Base-by-base conservation (phyloP, 2,888 invertebrate species). In the Ormyrus labotus region DNA sequence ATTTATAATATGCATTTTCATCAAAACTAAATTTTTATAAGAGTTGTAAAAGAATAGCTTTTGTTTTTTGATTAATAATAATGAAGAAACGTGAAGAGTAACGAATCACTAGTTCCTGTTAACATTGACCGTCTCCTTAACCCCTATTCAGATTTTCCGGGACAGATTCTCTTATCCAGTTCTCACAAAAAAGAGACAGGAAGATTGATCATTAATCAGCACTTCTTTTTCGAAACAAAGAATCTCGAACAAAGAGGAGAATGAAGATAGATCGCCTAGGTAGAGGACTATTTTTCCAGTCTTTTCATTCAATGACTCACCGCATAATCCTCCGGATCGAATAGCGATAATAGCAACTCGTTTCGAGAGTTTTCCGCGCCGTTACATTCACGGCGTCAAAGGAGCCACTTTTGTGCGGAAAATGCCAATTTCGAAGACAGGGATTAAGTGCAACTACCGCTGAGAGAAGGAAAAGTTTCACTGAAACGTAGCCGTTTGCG, bases 241-340 rank as follows among this genome's bases (percentile, higher is more conserved):
- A 13, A 13, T 13, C 13, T 13, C 13, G 34, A 60, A 60, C 6
- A 50, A n/a, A 10, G 48, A 50, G 13, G 13, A 47, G 45, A 47
- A 69, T 34, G 10, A 47, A 72, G 63, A 73, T 73, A 50, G 57
- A 73, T 48, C 47, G 65, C 47, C 57, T 13, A n/a, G 13, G 55
- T 11, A 45, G 34, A 6, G 6, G 61, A 53, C 10, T n/a, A 13
- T 65, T 47, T 13, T 19, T 2, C 63, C 47, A 13, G 13, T 75
- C 55, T 9, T 51, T 74, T 57, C 19, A 50, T 13, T n/a, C 48
- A 50, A 34, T 2, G 58, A 1, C 45, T 50, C 9, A 47, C 13
- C 58, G 45, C 58, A 51, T 74, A 74, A 74, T 74, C 68, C 61
- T 61, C 19, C n/a, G 51, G 10, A 72, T 63, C 13, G 11, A 53